phyloP scores from a whole-genome alignment of 2,888 invertebrate species.

The Dasypolia templi region DNA sequence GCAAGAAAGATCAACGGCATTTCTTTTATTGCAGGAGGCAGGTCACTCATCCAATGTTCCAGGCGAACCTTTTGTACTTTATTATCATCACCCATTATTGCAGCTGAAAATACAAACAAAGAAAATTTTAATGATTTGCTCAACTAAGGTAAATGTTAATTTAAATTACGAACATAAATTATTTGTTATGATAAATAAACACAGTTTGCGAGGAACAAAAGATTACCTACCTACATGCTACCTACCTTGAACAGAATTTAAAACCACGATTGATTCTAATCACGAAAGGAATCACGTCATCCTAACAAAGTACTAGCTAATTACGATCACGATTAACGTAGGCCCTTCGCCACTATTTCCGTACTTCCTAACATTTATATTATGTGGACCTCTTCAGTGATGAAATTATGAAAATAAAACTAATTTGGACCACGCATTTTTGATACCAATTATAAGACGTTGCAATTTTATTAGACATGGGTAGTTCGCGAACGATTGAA shows the following conservation, averaged over 20 bases:
- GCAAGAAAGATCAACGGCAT: constrained; percentile 93
- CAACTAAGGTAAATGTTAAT: constrained; percentile 1
- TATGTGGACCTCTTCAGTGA: constrained; percentile 55
- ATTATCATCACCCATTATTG: constrained; percentile 79
- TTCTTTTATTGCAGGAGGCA: constrained; percentile 90
- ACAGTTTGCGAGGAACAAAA: constrained; percentile 42
- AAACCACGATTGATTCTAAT: constrained; percentile 49
- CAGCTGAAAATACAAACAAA: constrained; percentile 69
- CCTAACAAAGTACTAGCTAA: constrained; percentile 39
- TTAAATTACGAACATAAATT: background rate
- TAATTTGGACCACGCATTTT: constrained; percentile 13
- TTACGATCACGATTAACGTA: constrained; percentile 43
- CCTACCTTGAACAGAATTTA: constrained; percentile 52
- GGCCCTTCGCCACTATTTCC: constrained; percentile 17
- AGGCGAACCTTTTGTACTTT: constrained; percentile 79
- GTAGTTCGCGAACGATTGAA: no score
- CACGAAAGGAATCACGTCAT: constrained; percentile 68
- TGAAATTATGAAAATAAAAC: constrained; percentile 28
- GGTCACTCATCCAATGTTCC: constrained; percentile 93
- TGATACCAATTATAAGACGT: constrained; percentile 38
- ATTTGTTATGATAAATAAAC: constrained; percentile 22
- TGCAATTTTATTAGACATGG: no score
- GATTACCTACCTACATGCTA: constrained; percentile 23
- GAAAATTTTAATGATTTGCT: constrained; percentile 5
- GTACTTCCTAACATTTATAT: constrained; percentile 7